Conservation (phyloP, 1,140 invertebrate species). For the Zaprionus nigranus region DNA sequence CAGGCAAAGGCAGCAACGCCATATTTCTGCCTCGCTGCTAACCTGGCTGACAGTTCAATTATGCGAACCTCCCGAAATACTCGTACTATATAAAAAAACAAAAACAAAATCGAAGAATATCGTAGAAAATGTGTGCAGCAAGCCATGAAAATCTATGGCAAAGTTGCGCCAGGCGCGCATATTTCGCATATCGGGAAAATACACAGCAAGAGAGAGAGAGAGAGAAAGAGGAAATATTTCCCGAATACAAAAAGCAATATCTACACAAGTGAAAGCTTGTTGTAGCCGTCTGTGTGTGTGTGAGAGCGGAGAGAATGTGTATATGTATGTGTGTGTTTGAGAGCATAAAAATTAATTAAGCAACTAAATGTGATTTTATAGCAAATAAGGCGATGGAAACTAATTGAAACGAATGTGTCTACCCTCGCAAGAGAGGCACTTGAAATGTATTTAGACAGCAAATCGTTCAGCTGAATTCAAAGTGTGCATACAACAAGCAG, state of each 20-base stretch:
- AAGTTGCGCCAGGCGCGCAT: slow-evolving; percentile 14
- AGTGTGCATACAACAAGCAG: slow-evolving; percentile 61
- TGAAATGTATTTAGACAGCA: slow-evolving; percentile 61
- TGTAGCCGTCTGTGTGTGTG: slow-evolving; percentile 27
- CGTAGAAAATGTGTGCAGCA: slow-evolving; percentile 48
- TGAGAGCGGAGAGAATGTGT: not conserved
- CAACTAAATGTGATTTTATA: slow-evolving; percentile 85
- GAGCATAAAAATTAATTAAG: slow-evolving; percentile 79
- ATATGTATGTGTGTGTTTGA: slow-evolving; percentile 33
- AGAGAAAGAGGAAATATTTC: slow-evolving; percentile 18
- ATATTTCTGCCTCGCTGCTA: slow-evolving; percentile 47
- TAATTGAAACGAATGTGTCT: slow-evolving; percentile 66
- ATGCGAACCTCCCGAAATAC: slow-evolving; percentile 38
- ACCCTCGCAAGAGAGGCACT: slow-evolving; percentile 29
- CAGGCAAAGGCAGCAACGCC: slow-evolving; percentile 21
- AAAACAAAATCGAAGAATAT: slow-evolving; percentile 11
- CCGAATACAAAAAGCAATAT: slow-evolving; percentile 69
- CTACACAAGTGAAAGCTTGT: slow-evolving; percentile 46
- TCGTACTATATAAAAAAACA: not conserved
- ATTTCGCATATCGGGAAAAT: not conserved
- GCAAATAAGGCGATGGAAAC: slow-evolving; percentile 70
- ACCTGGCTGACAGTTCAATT: slow-evolving; percentile 76
- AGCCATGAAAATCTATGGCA: slow-evolving; percentile 61
- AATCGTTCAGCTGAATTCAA: slow-evolving; percentile 77
- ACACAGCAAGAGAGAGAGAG: slow-evolving; percentile 32